Percentiles rank a stretch among this genome's conserved stretches.
phyloP scores from a whole-genome alignment of 92 coral and sea anemone genomes.

The Hydrozoanthus gracilis region DNA sequence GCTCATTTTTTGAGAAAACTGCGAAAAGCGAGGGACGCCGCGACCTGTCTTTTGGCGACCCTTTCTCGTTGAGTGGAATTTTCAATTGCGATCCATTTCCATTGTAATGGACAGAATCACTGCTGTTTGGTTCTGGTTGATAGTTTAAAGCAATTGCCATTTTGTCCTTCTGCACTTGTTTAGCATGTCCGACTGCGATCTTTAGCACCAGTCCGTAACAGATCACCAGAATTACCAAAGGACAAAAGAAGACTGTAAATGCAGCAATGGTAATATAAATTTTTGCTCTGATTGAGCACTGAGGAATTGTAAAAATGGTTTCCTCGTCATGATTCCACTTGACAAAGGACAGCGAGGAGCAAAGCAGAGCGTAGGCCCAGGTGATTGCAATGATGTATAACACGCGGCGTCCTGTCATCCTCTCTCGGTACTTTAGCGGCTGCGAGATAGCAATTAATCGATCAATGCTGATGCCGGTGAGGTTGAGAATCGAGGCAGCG shows the following conservation, averaged over 20 bases:
- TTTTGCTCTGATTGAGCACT: slow-evolving; percentile 79
- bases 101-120: slow-evolving; percentile 63
- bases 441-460: slow-evolving; percentile 87
- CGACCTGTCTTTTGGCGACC: background rate
- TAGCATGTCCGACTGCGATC: slow-evolving; percentile 90
- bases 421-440: slow-evolving; percentile 90
- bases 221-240: slow-evolving; percentile 77
- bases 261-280: slow-evolving; percentile 87
- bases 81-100: slow-evolving; percentile 13
- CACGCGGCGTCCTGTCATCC: slow-evolving; percentile 86
- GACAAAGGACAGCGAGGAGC: slow-evolving; percentile 83
- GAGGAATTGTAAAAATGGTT: slow-evolving; percentile 61
- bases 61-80: slow-evolving; percentile 19
- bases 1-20: background rate
- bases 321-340: slow-evolving; percentile 74
- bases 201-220: slow-evolving; percentile 89
- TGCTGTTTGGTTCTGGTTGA: slow-evolving; percentile 65
- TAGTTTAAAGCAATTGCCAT: slow-evolving; percentile 84
- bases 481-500: slow-evolving; percentile 93
- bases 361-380: slow-evolving; percentile 82
- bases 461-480: slow-evolving; percentile 88
- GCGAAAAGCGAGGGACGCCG: slow-evolving; percentile 19
- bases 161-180: slow-evolving; percentile 79
- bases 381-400: slow-evolving; percentile 65
- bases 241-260: slow-evolving; percentile 82